phyloP scores from a whole-genome alignment of 2,888 invertebrate species.

The Cephus pygmeus region DNA sequence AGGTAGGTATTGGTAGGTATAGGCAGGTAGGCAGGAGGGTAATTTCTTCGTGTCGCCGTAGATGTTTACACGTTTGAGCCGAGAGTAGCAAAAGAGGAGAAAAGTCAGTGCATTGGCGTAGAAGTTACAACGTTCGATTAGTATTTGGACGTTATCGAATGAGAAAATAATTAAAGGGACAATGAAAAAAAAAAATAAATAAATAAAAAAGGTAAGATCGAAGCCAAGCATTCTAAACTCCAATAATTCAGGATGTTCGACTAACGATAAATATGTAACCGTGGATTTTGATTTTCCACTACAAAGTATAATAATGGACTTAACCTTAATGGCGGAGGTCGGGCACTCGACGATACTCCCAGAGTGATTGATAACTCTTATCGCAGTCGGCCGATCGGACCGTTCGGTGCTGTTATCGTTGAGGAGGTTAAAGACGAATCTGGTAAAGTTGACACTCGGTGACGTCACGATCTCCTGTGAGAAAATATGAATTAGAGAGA shows the following conservation, averaged over 20 bases:
- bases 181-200: background rate
- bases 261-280: background rate
- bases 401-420: background rate
- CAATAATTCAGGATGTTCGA: background rate
- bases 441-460: background rate
- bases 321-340: background rate
- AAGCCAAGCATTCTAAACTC: background rate
- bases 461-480: background rate
- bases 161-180: background rate
- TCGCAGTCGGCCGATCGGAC: background rate
- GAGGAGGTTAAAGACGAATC: background rate
- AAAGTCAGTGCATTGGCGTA: constrained; percentile 29
- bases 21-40: constrained; percentile 25
- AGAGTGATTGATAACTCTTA: background rate
- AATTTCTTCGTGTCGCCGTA: constrained; percentile 44
- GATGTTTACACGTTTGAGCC: constrained; percentile 45
- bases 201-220: background rate
- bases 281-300: background rate
- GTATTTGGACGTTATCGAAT: background rate
- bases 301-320: background rate
- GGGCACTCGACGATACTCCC: background rate
- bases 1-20: constrained; percentile 3
- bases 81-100: constrained; percentile 30
- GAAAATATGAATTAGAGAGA: background rate
- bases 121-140: background rate